A percentile compares a stretch with the other conserved stretches of the same genome.
Evolutionary conservation across 2,113 vertebrate species (phyloP).

Genomic region (Syngnathus scovelli): DNA sequence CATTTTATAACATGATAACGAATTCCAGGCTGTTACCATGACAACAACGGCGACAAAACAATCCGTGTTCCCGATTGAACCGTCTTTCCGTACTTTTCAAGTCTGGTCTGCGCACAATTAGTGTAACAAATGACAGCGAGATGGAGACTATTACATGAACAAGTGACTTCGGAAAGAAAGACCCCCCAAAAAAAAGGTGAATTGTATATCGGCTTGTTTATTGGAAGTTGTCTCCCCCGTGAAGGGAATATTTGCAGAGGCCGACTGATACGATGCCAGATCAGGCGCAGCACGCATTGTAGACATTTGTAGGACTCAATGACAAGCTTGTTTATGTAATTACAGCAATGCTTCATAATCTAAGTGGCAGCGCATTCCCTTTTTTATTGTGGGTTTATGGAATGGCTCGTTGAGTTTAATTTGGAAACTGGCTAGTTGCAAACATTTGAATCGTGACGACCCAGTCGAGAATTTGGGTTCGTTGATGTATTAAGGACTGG

Average conservation of each 20-base stretch:
- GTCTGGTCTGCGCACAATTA: neutral
- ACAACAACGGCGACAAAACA: slow-evolving; percentile 23
- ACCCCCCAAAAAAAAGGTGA: neutral
- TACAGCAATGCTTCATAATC: neutral
- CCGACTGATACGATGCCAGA: neutral
- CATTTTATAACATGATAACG: neutral
- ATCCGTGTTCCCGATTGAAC: neutral
- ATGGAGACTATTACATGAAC: neutral
- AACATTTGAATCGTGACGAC: neutral
- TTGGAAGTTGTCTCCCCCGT: neutral
- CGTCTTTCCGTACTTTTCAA: neutral
- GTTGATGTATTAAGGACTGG: neutral
- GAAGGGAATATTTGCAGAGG: neutral
- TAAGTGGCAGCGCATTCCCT: neutral
- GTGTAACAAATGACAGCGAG: neutral
- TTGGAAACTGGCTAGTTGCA: neutral
- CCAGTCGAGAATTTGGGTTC: neutral
- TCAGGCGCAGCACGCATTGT: neutral
- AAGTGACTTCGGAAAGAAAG: neutral
- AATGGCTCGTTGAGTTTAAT: neutral
- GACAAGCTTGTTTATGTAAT: neutral
- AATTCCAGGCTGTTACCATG: slow-evolving; percentile 45
- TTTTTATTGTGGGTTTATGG: neutral
- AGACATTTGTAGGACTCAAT: neutral
- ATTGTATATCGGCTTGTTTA: neutral